Conservation (phyloP, 2,888 invertebrate species). For the Tigriopus californicus region DNA sequence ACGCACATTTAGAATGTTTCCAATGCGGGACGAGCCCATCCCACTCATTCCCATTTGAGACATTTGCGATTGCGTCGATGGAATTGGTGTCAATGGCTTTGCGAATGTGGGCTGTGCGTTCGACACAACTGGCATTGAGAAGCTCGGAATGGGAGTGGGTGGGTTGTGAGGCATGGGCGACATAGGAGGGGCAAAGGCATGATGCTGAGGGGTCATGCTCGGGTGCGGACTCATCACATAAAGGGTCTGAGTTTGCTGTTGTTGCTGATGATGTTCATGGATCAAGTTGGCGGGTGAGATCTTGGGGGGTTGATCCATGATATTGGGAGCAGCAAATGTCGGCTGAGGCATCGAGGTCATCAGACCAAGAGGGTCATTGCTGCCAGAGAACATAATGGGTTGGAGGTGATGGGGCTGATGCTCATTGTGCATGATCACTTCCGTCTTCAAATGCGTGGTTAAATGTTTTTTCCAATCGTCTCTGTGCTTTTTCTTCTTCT, state of each 20-base stretch:
- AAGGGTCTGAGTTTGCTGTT: conserved; percentile 5
- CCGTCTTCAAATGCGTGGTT: background rate
- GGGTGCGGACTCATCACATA: conserved; percentile 12
- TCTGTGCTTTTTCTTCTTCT: background rate
- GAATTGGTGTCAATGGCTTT: background rate
- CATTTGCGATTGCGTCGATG: background rate
- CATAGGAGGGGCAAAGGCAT: conserved; percentile 6
- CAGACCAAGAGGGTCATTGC: no score
- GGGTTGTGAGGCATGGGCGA: background rate
- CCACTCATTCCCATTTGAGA: background rate
- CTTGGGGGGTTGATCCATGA: background rate
- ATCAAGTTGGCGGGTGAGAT: background rate
- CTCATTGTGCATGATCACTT: background rate
- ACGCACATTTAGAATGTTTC: conserved; percentile 7
- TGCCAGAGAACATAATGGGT: background rate
- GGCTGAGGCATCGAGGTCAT: background rate
- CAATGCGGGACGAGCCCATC: conserved; percentile 2
- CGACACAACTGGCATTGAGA: no score
- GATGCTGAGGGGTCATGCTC: conserved; percentile 11
- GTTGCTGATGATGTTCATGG: conserved; percentile 1
- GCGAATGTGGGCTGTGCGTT: no score
- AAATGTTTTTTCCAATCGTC: background rate
- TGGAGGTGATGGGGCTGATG: background rate
- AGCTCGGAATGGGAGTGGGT: background rate
- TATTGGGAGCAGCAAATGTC: background rate